Evolutionary conservation across 2,797 vertebrate genomes (phyloP), one percentile per base, ranked within the genome.

Genomic region (Falco novaeseelandiae): DNA sequence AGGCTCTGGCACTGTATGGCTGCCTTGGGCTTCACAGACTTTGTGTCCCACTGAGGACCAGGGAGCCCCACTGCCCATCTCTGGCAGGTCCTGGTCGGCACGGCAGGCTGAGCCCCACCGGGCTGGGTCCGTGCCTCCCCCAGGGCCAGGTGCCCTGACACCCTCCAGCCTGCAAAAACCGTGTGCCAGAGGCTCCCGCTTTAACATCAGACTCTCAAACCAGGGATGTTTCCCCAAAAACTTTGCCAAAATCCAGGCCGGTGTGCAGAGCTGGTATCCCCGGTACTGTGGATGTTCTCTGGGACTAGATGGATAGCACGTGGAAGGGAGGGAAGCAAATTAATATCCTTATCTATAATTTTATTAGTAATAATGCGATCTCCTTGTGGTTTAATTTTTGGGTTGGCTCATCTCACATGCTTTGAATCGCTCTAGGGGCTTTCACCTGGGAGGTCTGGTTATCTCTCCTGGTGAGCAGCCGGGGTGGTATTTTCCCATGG

Each of bases 11-110:
- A 9, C 2, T 7, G 10, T 38, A 6, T 22, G 10, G 34, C 73
- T 83, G 42, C 36, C 21, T 29, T 2, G 8, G 61, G 38, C 38
- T 78, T 73, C 4, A 8, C 57, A 71, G 48, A 14, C 40, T 42
- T 57, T 2, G 0, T 14, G 34, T 58, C 58, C 36, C 49, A 19
- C 25, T 1, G 2, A 48, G 54, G 21, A 46, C 3, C 12, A 20
- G 42, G 67, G 63, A 49, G 5, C 17, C 17, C 7, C n/a, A 4
- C 19, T 55, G 15, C 30, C 51, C 3, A 5, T 42, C 42, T 40
- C 57, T 59, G 22, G 34, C 32, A 66, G 7, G 52, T 40, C 40
- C 40, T 4, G 19, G 52, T 32, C 2, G 5, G 23, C 34, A 12
- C 0, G 0, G 22, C 38, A 42, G 34, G 32, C 48, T 69, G 65